Base-by-base conservation (phyloP, 53 echinoderm and acorn worm genomes). In the Paelopatides confundens region DNA sequence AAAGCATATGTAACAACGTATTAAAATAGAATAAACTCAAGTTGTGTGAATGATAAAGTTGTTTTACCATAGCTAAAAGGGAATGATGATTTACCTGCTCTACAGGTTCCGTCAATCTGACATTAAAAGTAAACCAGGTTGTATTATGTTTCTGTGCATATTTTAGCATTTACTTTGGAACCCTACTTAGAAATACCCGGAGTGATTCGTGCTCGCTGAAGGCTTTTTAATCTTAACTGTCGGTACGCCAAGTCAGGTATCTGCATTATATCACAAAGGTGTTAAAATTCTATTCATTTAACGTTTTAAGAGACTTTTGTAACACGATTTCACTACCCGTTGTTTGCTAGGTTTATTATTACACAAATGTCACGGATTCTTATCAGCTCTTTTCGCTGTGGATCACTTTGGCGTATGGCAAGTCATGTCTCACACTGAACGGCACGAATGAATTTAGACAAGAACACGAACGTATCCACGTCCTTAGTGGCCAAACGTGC, bases 401-500 rank as follows among this genome's bases (percentile, higher is more conserved):
- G 74, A 74, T 74, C 74, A 74, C 26, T 46, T 24, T 39, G 38
- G 24, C 74, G 74, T 74, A 74, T 74, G 74, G 74, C 35, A 74
- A 74, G 74, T 74, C 74, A 74, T 74, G 74, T 35, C 46, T 74
- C 74, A 6, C 39, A 36, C 74, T 35, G 46, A 74, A 39, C 74
- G 39, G 74, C 74, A 74, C 58, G 58, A 6, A 58, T 58, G 58
- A 46, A 74, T 46, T 39, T 29, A 39, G 74, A 74, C 39, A 40
- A 74, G 7, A 74, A 74, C 74, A 74, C 74, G 74, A 26, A 32
- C 74, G 39, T 74, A 40, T 74, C 40, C 74, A 74, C 40, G 74
- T 74, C 74, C 74, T 74, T 74, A 24, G 74, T 74, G 74, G 74
- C 74, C 74, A 74, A 39, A 74, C 74, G 74, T 74, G 74, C 74